These are phyloP conservation scores for Calliphora vicina DNA, from an alignment of 1,140 invertebrate species.

Conservation along the genomic window DNA sequence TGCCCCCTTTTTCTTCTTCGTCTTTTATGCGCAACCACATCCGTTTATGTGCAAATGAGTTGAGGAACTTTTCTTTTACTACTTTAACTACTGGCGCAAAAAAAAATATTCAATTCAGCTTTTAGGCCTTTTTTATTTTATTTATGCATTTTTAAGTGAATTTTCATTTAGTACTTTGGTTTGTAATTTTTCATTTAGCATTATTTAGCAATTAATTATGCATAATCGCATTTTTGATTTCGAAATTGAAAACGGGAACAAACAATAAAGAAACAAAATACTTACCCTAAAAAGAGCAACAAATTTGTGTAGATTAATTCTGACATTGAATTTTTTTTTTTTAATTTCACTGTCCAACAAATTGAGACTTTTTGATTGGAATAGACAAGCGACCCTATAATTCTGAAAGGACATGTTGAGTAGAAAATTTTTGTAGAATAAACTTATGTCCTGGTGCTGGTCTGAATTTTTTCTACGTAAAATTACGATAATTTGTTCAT, in stretches of 20 bases:
- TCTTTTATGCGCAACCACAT: background rate
- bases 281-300: background rate
- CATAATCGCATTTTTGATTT: background rate
- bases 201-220: slow-evolving; percentile 39
- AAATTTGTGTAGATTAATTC: background rate
- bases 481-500: too few relatives aligned
- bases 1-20: background rate
- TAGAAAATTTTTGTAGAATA: too few relatives aligned
- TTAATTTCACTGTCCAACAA: too few relatives aligned
- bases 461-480: too few relatives aligned
- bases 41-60: background rate
- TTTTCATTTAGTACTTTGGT: slow-evolving; percentile 30
- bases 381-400: too few relatives aligned
- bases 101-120: background rate
- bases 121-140: background rate
- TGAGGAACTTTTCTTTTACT: background rate
- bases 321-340: too few relatives aligned
- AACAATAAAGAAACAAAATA: background rate
- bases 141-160: slow-evolving; percentile 30
- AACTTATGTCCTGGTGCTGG: too few relatives aligned
- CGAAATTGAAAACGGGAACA: background rate
- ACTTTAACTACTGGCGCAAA: background rate
- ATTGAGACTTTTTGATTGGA: too few relatives aligned
- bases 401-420: too few relatives aligned
- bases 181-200: slow-evolving; percentile 35